phyloP scores from a whole-genome alignment of 1,140 invertebrate genomes.

The Pollicipes pollicipes region DNA sequence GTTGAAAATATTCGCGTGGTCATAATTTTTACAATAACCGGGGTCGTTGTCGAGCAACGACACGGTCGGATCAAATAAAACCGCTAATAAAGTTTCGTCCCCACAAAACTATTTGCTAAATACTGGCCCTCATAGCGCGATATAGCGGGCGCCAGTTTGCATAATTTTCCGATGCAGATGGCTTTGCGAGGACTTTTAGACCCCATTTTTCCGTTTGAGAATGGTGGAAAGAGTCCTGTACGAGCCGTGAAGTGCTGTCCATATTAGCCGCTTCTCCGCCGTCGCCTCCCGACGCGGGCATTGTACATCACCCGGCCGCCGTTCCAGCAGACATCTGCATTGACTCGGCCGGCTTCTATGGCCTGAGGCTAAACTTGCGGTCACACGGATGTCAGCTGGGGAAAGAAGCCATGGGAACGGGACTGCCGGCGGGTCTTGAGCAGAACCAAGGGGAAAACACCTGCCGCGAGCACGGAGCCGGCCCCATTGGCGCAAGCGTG shows the following conservation, averaged over 20 bases:
- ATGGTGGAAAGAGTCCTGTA: background rate
- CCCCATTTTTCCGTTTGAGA: background rate
- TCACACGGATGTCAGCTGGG: too few species aligned
- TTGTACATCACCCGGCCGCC: too few species aligned
- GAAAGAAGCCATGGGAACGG: too few species aligned
- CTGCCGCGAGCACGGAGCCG: too few species aligned
- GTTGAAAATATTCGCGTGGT: background rate
- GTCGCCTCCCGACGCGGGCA: too few species aligned
- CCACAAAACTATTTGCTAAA: background rate
- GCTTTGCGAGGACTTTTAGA: background rate
- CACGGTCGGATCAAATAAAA: background rate
- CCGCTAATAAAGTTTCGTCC: background rate
- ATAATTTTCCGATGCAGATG: background rate
- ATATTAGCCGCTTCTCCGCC: too few species aligned
- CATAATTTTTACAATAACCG: background rate
- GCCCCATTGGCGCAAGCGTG: too few species aligned
- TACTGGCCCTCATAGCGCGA: background rate
- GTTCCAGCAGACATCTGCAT: background rate
- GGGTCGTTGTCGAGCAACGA: background rate
- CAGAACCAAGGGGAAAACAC: too few species aligned
- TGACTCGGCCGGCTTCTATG: background rate
- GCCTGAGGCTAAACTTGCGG: too few species aligned
- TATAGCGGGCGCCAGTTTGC: background rate
- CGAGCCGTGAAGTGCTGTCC: background rate
- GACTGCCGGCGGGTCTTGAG: too few species aligned